Base-by-base conservation (phyloP, 2,113 vertebrate genomes). In the Sarotherodon lohbergeri region DNA sequence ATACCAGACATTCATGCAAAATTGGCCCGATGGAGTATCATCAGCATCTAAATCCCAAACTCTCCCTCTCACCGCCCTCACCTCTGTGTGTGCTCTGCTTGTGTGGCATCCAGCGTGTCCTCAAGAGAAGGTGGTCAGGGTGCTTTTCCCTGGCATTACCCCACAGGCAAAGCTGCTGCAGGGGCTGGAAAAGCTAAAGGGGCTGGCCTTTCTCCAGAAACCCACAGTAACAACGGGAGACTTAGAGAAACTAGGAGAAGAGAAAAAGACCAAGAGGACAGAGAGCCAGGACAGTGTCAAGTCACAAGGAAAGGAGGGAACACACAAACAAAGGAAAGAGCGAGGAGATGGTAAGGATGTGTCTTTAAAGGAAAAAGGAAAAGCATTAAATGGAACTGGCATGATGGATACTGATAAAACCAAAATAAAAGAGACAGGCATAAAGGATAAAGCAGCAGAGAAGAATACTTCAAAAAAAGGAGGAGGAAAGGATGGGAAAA, bases 71-170 rank as follows among this genome's bases (percentile, higher is more conserved):
- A 94, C 96, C 2, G 96, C 96, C 10, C 81, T 97, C 76, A 95
- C 96, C 1, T 98, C 98, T 0, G 91, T 97, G 73, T 98, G 97
- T 1, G 97, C 97, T 1, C 95, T 99, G 81, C 96, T 99, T 0
- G 97, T 99, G 24, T 99, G 99, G 99, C 98, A 98, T 89, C 99
- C 99, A 0, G 97, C 97, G 0, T 97, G 94, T 85, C 96, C 97
- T 34, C 94, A 94, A 71, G 95, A 96, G 88, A 96, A 95, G 88
- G 94, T 96, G 82, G 94, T 96, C 19, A 89, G 95, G 80, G 93
- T 96, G 46, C 86, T 96, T 57, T 96, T 96, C 61, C 93, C 99
- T 0, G 99, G 99, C 9, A 96, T 97, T 68, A 98, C 99, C 0
- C 98, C 98, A 0, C 98, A 99, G 39, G 89, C 90, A 0, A 97